Evolutionary conservation across 2,888 invertebrate species (phyloP), one percentile per base, ranked within the genome.

Genomic region (Hermaeophaga mercurialis): DNA sequence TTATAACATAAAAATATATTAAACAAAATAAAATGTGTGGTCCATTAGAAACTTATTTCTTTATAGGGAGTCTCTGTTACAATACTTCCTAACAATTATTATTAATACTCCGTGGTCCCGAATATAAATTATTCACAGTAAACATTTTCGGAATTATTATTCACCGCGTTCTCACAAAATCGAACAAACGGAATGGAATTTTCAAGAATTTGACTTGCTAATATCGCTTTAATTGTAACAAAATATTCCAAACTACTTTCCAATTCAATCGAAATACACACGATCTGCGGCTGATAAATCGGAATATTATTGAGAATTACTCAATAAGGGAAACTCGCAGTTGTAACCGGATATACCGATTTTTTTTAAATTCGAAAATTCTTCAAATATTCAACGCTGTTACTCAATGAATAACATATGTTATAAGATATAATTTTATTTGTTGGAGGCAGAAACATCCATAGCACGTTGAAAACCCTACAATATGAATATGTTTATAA

Each of bases 221-320:
- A 38, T 38, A 8, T 14, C 6, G 12, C 17, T 38, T 15, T 38
- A 38, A 38, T 38, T 38, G 38, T 38, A 38, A 38, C 38, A 38
- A 38, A 38, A 38, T 38, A 38, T 38, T 28, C 28, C 8, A 38
- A 38, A 38, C 38, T 17, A 38, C 38, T 38, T 38, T 38, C 38
- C 38, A 38, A 38, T 38, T 38, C 14, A 18, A 38, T 38, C n/a
- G 28, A n/a, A 28, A 28, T 28, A 22, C 7, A n/a, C n/a, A 28
- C 38, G 38, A 18, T 38, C 17, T 38, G 38, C 17, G 38, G 38
- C 14, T 17, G 12, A 1, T 12, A 18, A 38, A 15, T 38, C 38
- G 12, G 12, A 38, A 38, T 15, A 38, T 38, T 5, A 38, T 7
- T 38, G 38, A 38, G n/a, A 9, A 38, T 38, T 38, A 38, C 38